A percentile compares a stretch with the other conserved stretches of the same genome.
phyloP scores from a whole-genome alignment of 2,797 vertebrate genomes.

The Hydrolagus colliei region DNA sequence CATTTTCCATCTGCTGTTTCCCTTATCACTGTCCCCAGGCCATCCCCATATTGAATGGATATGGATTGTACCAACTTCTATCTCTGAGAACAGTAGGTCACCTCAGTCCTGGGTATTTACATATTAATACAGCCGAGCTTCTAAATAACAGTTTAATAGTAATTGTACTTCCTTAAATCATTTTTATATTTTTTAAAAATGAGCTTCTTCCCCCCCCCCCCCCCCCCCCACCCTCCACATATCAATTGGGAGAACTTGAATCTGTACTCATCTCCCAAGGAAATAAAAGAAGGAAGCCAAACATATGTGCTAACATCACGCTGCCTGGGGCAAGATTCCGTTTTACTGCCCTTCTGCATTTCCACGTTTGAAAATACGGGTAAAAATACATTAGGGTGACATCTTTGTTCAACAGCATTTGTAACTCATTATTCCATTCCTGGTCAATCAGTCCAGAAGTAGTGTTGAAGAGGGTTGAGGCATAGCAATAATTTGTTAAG shows the following conservation, averaged over 20 bases:
- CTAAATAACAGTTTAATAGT: not conserved
- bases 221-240: not conserved
- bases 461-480: conserved; percentile 3
- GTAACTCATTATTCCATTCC: conserved; percentile 3
- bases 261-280: not conserved
- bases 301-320: not conserved
- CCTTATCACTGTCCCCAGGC: not conserved
- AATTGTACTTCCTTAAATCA: not conserved
- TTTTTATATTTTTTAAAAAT: too few species aligned
- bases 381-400: conserved; percentile 1
- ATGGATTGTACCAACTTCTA: not conserved
- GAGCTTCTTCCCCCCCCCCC: too few species aligned
- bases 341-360: not conserved
- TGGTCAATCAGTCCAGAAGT: conserved; percentile 3
- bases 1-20: not conserved
- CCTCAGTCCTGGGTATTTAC: not conserved
- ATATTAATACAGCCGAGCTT: not conserved
- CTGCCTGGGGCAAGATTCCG: not conserved
- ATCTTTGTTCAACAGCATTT: conserved; percentile 1
- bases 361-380: not conserved
- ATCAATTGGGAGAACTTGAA: not conserved
- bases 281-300: not conserved
- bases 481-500: conserved; percentile 16
- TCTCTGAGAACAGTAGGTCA: not conserved
- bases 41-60: not conserved